A percentile compares a stretch with the other conserved stretches of the same genome.
Evolutionary conservation across 2,113 vertebrate genomes (phyloP).

Genomic region (Spea multiplicata): DNA sequence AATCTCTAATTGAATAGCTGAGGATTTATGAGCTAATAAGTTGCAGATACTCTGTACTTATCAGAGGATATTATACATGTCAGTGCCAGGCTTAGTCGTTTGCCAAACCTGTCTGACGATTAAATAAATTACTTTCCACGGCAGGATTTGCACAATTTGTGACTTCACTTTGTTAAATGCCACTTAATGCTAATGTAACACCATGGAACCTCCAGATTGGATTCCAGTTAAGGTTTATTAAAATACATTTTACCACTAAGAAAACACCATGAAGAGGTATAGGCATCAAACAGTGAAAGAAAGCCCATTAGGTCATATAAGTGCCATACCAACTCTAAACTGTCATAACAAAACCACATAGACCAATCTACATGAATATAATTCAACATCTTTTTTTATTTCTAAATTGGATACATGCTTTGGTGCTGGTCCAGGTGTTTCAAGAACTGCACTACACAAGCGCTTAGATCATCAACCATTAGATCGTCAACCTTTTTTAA

Average conservation of each 20-base stretch:
- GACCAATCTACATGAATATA: too few species aligned
- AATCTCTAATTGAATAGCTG: conserved; percentile 41
- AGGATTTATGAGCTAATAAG: conserved; percentile 44
- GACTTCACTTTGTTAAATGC: not conserved
- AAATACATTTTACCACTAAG: not conserved
- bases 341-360: too few species aligned
- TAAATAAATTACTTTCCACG: conserved; percentile 11
- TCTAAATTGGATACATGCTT: too few species aligned
- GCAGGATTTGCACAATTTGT: conserved; percentile 7
- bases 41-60: conserved; percentile 40
- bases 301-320: too few species aligned
- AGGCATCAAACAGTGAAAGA: too few species aligned
- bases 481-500: too few species aligned
- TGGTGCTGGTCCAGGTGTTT: too few species aligned
- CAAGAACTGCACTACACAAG: too few species aligned
- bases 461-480: too few species aligned
- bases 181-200: not conserved
- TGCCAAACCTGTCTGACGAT: conserved; percentile 1
- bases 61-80: conserved; percentile 23
- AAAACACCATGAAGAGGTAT: too few species aligned
- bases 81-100: conserved; percentile 8
- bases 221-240: conserved; percentile 2
- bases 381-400: too few species aligned
- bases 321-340: too few species aligned
- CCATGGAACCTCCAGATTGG: not conserved